Evolutionary conservation across 2,888 invertebrate genomes (phyloP).

Genomic region (Gari tellinella): DNA sequence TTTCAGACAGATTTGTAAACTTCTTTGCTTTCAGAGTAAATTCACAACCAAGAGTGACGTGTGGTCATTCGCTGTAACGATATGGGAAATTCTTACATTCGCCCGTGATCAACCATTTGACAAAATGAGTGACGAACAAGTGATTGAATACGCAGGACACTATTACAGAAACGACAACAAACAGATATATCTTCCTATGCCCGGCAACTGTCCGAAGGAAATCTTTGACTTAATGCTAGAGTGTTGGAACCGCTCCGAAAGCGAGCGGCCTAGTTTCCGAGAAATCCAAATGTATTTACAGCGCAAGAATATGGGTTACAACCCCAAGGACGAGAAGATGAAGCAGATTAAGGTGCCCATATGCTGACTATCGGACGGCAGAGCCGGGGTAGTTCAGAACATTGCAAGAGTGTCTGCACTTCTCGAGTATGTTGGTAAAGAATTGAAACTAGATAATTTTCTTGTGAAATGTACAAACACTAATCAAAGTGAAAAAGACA

Average conservation of each 20-base stretch:
- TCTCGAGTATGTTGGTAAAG: conserved; percentile 31
- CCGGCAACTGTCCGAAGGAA: conserved; percentile 92
- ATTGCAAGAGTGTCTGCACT: conserved; percentile 49
- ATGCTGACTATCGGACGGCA: conserved; percentile 66
- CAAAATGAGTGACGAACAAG: conserved; percentile 90
- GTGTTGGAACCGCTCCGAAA: conserved; percentile 94
- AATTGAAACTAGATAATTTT: conserved; percentile 28
- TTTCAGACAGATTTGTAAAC: no score
- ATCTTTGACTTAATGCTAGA: conserved; percentile 96
- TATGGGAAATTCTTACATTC: conserved; percentile 93
- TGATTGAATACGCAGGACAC: conserved; percentile 92
- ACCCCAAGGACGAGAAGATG: conserved; percentile 82
- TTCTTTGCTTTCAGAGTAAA: conserved; percentile 88
- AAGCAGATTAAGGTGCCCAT: conserved; percentile 79
- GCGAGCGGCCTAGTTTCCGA: conserved; percentile 93
- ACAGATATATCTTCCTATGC: conserved; percentile 88
- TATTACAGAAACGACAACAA: conserved; percentile 90
- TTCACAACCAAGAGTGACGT: conserved; percentile 95
- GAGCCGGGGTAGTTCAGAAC: conserved; percentile 28
- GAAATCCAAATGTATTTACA: conserved; percentile 94
- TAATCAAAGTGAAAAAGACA: conserved; percentile 40
- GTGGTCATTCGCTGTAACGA: conserved; percentile 95
- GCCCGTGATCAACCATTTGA: conserved; percentile 92
- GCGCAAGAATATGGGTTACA: conserved; percentile 84
- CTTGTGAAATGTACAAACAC: conserved; percentile 28